Evolutionary conservation across 2,888 invertebrate genomes (phyloP), one percentile per base, ranked within the genome.

Genomic region (Melolontha melolontha): DNA sequence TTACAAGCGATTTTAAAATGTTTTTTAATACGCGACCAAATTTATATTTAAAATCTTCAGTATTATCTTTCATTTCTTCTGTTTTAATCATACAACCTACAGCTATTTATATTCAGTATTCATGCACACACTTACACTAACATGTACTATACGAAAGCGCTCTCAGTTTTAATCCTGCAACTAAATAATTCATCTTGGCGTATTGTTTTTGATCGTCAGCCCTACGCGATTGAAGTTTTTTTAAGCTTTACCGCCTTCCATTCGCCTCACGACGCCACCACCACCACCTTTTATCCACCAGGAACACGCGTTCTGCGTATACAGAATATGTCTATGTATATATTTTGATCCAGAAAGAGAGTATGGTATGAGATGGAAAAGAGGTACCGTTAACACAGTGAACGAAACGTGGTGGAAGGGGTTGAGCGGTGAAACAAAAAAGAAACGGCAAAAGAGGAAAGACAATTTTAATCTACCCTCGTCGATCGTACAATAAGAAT

Each of bases 381-480:
- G 8, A 47, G 16, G 47, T 12, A 14, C 10, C 14, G 8, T 47
- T 14, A 17, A 17, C 14, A 14, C 10, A 47, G 8, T 47, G 47
- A 17, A 17, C 14, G 47, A 14, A 34, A 34, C 34, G 34, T 34
- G 34, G 34, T 34, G 10, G 10, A 34, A 34, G 10, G 34, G 34
- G 10, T n/a, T 34, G 47, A 8, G 47, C 16, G 47, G n/a, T 17
- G 10, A 17, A 47, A 17, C 14, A 47, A 17, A 47, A 47, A 17
- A 22, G 51, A 29, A 51, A 51, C 51, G 7, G 11, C 65, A 75
- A 74, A 78, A 76, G 77, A 74, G 73, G 70, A 62, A 76, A 76
- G 76, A 75, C 78, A 76, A 76, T 78, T 79, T 79, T 77, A 79
- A 79, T 79, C 77, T 79, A 74, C 75, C 71, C 74, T 78, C 76